Evolutionary conservation across 2,113 vertebrate species (phyloP), one percentile per base, ranked within the genome.

Genomic region (Paratilapia polleni): DNA sequence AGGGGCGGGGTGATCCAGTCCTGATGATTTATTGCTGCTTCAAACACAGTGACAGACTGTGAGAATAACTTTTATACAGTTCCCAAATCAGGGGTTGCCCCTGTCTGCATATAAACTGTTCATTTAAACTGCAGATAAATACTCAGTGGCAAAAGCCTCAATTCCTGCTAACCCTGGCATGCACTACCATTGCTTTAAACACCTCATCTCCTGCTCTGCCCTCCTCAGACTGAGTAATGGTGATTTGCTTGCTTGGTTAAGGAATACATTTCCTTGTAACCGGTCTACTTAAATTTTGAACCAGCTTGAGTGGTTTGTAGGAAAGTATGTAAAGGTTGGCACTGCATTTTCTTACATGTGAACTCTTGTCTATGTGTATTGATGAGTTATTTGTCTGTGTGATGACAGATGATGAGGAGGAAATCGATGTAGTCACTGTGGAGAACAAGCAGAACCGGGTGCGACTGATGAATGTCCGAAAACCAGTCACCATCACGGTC

Each of bases 401-500:
- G 17, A 78, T 85, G 26, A 43, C 92, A 94, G 94, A 94, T 87
- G 93, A 94, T 7, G 94, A 97, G 0, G 98, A 99, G 82, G 98
- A 99, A 93, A 98, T 99, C 0, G 98, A 99, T 0, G 98, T 99
- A 26, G 98, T 99, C 84, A 98, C 98, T 0, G 97, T 99, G 91
- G 98, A 99, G 93, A 99, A 96, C 94, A 96, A 97, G 9, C 97
- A 97, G 90, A 98, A 97, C 76, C 97, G 97, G 87, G 92, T 96
- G 15, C 97, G 96, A 11, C 92, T 97, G 3, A 89, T 97, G 17
- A 91, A 94, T 19, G 92, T 96, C 41, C 95, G 97, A 68, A 97
- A 97, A 36, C 97, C 97, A 0, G 97, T 98, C 60, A 98, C 97
- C 85, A 96, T 99, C 94, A 97, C 96, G 0, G 97, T 98, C 34